phyloP scores from a whole-genome alignment of 2,888 invertebrate species.

The Balanococcus diminutus region DNA sequence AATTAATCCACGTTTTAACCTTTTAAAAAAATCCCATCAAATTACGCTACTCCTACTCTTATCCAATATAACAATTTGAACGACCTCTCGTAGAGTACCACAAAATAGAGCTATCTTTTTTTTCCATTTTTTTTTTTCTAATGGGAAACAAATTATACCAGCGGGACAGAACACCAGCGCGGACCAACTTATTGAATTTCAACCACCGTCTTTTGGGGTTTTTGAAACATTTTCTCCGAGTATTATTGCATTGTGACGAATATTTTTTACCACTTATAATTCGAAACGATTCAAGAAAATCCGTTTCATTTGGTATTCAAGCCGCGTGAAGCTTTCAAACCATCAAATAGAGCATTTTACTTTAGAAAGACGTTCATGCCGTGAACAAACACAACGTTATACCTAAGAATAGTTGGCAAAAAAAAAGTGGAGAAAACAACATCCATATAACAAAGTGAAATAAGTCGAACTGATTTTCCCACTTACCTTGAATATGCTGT shows the following conservation, averaged over 20 bases:
- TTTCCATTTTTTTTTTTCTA: not conserved
- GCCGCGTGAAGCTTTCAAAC: not conserved
- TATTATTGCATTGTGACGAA: not conserved
- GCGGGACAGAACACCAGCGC: not conserved
- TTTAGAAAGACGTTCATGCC: not conserved
- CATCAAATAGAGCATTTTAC: slow-evolving; percentile 30
- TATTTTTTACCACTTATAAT: slow-evolving; percentile 37
- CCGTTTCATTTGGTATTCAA: not conserved
- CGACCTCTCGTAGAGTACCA: not conserved
- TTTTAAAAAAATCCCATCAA: slow-evolving; percentile 11
- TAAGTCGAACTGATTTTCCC: not conserved
- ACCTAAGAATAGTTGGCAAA: not conserved
- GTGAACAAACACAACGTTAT: not conserved
- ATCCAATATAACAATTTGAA: not conserved
- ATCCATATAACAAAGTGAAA: slow-evolving; percentile 2
- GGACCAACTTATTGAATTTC: not conserved
- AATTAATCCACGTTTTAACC: slow-evolving; percentile 14
- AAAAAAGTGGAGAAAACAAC: not conserved
- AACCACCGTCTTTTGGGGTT: not conserved
- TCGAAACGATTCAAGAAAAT: slow-evolving; percentile 15
- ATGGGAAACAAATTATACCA: not conserved
- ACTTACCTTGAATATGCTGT: slow-evolving; percentile 93
- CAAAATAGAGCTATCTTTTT: not conserved
- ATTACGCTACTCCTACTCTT: not conserved
- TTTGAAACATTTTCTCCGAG: not conserved